Percentiles rank a stretch among this genome's conserved stretches.
These are phyloP conservation scores for Semicossyphus pulcher DNA, from an alignment of 2,113 vertebrate species.

Conservation along the genomic window DNA sequence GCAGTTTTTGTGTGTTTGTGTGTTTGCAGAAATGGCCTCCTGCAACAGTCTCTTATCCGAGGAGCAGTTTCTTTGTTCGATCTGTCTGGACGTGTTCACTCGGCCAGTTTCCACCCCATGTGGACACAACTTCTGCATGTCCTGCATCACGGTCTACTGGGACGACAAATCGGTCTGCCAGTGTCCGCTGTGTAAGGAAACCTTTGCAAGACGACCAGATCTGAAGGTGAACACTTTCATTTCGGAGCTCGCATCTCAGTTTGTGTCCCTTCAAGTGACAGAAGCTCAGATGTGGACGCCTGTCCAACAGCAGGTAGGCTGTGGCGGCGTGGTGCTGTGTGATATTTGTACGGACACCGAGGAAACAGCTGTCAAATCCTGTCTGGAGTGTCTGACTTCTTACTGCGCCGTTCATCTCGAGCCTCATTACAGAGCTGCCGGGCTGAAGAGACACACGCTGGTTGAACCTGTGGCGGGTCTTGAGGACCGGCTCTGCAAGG, in stretches of 20 bases:
- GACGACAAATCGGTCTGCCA: neutral
- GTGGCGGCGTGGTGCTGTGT: slow-evolving; percentile 44
- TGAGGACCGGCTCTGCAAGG: slow-evolving; percentile 53
- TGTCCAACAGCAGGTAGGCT: neutral
- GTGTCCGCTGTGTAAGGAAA: slow-evolving; percentile 62
- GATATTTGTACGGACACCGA: slow-evolving; percentile 46
- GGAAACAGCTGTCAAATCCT: slow-evolving; percentile 64
- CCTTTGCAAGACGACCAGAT: slow-evolving; percentile 42
- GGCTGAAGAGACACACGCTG: slow-evolving; percentile 69
- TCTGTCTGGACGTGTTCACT: slow-evolving; percentile 65
- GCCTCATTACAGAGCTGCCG: slow-evolving; percentile 60
- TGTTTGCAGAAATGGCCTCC: slow-evolving; percentile 68
- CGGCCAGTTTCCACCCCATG: slow-evolving; percentile 71
- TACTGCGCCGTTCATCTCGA: slow-evolving; percentile 69
- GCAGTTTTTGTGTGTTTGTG: neutral
- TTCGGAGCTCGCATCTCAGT: slow-evolving; percentile 37
- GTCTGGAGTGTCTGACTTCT: slow-evolving; percentile 68
- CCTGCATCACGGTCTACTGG: slow-evolving; percentile 65
- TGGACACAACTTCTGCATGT: slow-evolving; percentile 77
- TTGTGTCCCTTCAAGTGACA: slow-evolving; percentile 28
- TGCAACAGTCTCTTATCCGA: slow-evolving; percentile 43
- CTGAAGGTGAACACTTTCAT: slow-evolving; percentile 75
- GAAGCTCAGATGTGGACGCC: neutral
- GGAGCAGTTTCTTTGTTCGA: slow-evolving; percentile 69
- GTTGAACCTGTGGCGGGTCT: slow-evolving; percentile 36